These are phyloP conservation scores for Hedychridium roseum DNA, from an alignment of 2,888 invertebrate genomes.

Conservation along the genomic window DNA sequence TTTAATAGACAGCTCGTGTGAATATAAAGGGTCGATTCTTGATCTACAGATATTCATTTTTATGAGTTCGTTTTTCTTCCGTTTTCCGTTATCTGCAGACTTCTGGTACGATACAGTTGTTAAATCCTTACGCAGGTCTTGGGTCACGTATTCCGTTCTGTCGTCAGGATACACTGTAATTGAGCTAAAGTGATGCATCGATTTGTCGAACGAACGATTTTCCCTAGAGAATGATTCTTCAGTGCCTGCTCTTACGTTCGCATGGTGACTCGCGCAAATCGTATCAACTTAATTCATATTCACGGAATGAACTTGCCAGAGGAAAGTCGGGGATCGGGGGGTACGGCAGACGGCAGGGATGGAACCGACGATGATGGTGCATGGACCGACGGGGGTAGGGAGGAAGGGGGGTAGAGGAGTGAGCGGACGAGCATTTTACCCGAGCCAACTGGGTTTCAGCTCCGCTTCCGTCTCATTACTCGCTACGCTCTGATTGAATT, in stretches of 20 bases:
- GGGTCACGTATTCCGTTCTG: too few relatives aligned
- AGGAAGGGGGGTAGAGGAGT: conserved; percentile 22
- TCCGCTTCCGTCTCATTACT: conserved; percentile 59
- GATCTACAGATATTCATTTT: too few relatives aligned
- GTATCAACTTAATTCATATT: conserved; percentile 57
- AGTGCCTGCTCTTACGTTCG: conserved; percentile 33
- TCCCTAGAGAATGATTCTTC: conserved; percentile 41
- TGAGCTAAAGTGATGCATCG: too few relatives aligned
- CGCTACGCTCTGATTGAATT: conserved; percentile 55
- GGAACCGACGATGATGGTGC: conserved; percentile 20
- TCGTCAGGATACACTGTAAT: too few relatives aligned
- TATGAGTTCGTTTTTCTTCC: too few relatives aligned
- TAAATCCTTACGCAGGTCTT: too few relatives aligned
- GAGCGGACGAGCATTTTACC: conserved; percentile 49
- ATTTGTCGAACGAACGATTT: conserved; percentile 46
- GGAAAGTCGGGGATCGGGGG: conserved; percentile 46
- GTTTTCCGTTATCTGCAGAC: too few relatives aligned
- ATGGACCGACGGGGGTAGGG: conserved; percentile 19
- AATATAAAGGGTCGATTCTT: too few relatives aligned
- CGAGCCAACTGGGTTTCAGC: conserved; percentile 49
- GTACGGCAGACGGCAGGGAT: conserved; percentile 31
- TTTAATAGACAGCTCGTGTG: too few relatives aligned
- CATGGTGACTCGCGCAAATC: conserved; percentile 49
- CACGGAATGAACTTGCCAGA: conserved; percentile 47
- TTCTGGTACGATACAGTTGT: too few relatives aligned